These are phyloP conservation scores for Tragopan temminckii DNA, from an alignment of 2,797 vertebrate species.

Conservation along the genomic window DNA sequence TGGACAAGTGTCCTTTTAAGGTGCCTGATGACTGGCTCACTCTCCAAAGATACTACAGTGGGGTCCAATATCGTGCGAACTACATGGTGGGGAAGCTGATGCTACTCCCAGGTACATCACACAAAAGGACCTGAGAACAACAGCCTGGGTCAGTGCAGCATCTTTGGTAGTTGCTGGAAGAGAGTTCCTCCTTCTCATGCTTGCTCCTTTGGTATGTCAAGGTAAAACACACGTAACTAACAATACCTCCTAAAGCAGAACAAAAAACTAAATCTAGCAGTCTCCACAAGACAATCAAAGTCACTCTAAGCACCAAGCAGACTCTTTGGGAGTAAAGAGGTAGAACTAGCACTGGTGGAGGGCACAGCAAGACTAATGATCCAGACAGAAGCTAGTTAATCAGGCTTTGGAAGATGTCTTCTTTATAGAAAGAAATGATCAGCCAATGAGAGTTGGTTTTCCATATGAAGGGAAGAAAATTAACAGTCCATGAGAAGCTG, in stretches of 20 bases:
- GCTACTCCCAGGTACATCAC: conserved; percentile 59
- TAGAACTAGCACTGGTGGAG: neutral
- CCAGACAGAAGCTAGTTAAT: neutral
- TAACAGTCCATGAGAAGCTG: neutral
- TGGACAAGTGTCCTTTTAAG: conserved; percentile 63
- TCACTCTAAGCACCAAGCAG: neutral
- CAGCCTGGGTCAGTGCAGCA: conserved; percentile 61
- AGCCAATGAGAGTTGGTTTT: neutral
- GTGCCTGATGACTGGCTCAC: conserved; percentile 54
- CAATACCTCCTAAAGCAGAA: neutral
- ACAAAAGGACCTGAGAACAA: conserved; percentile 61
- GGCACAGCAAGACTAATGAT: neutral
- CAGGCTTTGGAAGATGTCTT: neutral
- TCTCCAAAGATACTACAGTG: conserved; percentile 65
- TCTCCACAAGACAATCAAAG: neutral
- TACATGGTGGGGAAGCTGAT: conserved; percentile 55
- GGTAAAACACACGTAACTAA: neutral
- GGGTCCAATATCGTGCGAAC: conserved; percentile 39
- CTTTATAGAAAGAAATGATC: neutral
- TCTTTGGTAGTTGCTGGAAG: conserved; percentile 38
- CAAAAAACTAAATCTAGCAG: neutral
- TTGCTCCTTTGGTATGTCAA: neutral
- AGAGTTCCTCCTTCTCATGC: conserved; percentile 23
- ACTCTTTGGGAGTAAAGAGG: neutral
- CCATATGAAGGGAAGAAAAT: neutral